Percentiles rank a stretch among this genome's conserved stretches.
Conservation (phyloP, 2,113 vertebrate species). For the Erythrocercus mccallii region DNA sequence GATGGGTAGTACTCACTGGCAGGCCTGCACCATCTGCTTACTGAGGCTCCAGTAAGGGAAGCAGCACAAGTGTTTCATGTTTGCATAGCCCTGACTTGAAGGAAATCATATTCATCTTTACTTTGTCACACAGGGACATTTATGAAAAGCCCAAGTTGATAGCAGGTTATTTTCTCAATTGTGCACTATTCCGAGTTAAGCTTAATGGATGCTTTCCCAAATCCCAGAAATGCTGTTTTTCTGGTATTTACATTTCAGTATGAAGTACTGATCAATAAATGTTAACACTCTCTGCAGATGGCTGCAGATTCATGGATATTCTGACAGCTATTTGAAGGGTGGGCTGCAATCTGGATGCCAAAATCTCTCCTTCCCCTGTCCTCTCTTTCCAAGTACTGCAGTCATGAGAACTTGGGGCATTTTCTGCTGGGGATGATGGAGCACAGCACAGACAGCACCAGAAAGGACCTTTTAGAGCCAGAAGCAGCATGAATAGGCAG, state of each 20-base stretch:
- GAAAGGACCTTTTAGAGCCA: neutral
- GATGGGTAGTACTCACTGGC: conserved; percentile 33
- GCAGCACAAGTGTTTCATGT: neutral
- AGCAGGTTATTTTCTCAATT: neutral
- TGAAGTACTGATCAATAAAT: neutral
- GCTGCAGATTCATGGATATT: neutral
- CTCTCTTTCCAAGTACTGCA: neutral
- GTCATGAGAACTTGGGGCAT: neutral
- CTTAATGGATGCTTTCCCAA: neutral
- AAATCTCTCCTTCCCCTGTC: neutral
- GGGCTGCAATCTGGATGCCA: neutral
- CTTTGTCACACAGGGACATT: neutral
- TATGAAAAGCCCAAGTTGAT: neutral
- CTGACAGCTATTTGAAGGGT: neutral
- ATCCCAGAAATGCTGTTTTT: neutral
- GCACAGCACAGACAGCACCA: neutral
- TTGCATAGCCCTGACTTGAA: conserved; percentile 6
- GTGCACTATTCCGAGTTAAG: neutral
- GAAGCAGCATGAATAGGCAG: neutral
- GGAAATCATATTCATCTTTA: neutral
- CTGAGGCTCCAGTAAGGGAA: neutral
- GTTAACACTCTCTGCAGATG: neutral
- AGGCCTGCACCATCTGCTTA: conserved; percentile 57
- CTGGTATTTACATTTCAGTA: neutral
- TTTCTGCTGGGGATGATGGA: neutral